Evolutionary conservation across 2,113 vertebrate species (phyloP).

Genomic region (Paramormyrops kingsleyae): DNA sequence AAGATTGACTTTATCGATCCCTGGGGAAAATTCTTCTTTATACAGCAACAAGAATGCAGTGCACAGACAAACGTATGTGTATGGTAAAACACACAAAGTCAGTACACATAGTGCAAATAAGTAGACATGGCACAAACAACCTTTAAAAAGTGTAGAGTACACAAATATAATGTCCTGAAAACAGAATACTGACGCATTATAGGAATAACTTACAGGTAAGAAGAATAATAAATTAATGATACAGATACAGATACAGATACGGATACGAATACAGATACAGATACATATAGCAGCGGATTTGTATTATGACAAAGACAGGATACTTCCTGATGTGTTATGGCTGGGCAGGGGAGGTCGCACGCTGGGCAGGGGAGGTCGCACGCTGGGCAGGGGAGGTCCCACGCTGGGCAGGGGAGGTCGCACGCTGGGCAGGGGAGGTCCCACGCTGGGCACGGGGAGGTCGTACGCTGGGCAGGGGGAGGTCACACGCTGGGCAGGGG

Average conservation of each 20-base stretch:
- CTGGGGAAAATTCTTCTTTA: neutral
- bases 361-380: no score
- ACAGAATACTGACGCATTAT: neutral
- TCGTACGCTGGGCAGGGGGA: neutral
- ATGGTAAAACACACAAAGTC: neutral
- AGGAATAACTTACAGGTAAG: neutral
- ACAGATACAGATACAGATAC: no score
- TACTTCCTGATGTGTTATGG: neutral
- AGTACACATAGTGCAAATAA: neutral
- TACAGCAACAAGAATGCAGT: neutral
- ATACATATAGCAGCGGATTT: no score
- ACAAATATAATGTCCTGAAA: neutral
- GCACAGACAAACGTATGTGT: neutral
- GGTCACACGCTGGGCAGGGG: no score
- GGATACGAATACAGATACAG: no score
- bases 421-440: no score
- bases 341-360: neutral
- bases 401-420: no score
- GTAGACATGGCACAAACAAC: neutral
- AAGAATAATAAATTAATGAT: no score
- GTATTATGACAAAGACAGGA: no score
- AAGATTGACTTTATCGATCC: neutral
- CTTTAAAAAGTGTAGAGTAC: neutral
- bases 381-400: no score
- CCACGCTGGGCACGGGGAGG: neutral